These are phyloP conservation scores for Cephus runcator DNA, from an alignment of 2,888 invertebrate species.

Conservation along the genomic window DNA sequence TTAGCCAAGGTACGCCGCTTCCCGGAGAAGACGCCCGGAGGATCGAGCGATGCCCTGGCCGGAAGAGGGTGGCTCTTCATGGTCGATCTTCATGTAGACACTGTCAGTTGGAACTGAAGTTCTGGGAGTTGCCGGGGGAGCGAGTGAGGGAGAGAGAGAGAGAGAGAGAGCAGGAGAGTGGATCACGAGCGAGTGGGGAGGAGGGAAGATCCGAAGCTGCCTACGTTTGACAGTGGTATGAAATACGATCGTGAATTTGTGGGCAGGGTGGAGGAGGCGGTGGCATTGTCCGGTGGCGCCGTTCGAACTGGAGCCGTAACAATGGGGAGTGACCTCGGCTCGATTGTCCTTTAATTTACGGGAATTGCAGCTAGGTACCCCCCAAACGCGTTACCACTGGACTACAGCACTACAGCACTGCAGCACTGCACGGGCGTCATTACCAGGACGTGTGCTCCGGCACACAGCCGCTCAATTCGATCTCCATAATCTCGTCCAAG, in stretches of 20 bases:
- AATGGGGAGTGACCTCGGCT: constrained; percentile 54
- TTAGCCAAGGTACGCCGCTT: too few relatives aligned
- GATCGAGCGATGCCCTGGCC: too few relatives aligned
- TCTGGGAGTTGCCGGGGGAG: background rate
- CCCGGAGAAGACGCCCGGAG: background rate
- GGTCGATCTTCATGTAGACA: constrained; percentile 2
- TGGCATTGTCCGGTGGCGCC: constrained; percentile 47
- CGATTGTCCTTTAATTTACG: constrained; percentile 62
- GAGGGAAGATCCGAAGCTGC: background rate
- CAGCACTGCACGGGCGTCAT: constrained; percentile 13
- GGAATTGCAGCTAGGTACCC: constrained; percentile 43
- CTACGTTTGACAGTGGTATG: constrained; percentile 53
- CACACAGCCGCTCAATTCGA: constrained; percentile 42
- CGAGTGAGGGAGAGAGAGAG: background rate
- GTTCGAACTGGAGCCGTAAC: constrained; percentile 48
- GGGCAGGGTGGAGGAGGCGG: background rate
- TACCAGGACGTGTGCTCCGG: constrained; percentile 1
- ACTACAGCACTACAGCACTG: background rate
- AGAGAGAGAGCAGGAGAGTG: background rate
- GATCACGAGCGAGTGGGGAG: constrained; percentile 2
- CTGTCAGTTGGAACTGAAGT: background rate
- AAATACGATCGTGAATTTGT: constrained; percentile 50
- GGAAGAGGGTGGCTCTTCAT: background rate
- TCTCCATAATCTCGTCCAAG: constrained; percentile 51
- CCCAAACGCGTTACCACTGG: constrained; percentile 23